Evolutionary conservation across 1,140 invertebrate genomes (phyloP).

Genomic region (Drosophila nasuta): DNA sequence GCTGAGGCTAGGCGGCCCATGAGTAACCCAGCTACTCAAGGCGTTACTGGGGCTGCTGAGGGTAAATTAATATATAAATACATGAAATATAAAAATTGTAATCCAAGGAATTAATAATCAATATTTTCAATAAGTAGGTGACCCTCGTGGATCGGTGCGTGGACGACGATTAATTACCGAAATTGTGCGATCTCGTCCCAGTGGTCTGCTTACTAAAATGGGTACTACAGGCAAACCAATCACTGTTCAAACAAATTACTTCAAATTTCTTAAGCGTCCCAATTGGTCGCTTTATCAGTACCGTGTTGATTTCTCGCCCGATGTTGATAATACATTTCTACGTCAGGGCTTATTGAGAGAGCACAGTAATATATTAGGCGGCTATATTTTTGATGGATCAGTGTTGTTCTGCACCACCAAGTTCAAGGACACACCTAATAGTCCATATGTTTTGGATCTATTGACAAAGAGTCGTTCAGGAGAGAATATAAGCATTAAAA

Average conservation of each 20-base stretch:
- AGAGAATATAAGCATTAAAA: conserved; percentile 70
- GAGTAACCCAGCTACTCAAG: not conserved
- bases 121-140: conserved; percentile 26
- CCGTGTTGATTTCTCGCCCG: conserved; percentile 91
- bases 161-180: conserved; percentile 69
- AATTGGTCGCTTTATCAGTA: conserved; percentile 93
- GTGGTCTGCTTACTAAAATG: conserved; percentile 40
- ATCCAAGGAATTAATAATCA: not conserved
- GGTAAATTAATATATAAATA: not conserved
- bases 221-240: no score
- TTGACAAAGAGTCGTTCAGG: conserved; percentile 71
- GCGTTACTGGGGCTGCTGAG: not conserved
- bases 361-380: conserved; percentile 61
- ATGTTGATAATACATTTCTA: conserved; percentile 77
- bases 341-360: conserved; percentile 60
- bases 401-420: conserved; percentile 77
- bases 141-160: conserved; percentile 67
- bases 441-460: conserved; percentile 48
- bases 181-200: conserved; percentile 64
- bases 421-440: conserved; percentile 36
- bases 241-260: conserved; percentile 90
- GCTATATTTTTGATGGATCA: conserved; percentile 86
- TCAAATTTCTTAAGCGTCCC: conserved; percentile 88
- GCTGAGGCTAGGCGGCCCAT: not conserved
- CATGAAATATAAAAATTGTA: not conserved